Percentiles rank a stretch among this genome's conserved stretches.
Evolutionary conservation across 2,888 invertebrate species (phyloP).

Genomic region (Eremobia ochroleuca): DNA sequence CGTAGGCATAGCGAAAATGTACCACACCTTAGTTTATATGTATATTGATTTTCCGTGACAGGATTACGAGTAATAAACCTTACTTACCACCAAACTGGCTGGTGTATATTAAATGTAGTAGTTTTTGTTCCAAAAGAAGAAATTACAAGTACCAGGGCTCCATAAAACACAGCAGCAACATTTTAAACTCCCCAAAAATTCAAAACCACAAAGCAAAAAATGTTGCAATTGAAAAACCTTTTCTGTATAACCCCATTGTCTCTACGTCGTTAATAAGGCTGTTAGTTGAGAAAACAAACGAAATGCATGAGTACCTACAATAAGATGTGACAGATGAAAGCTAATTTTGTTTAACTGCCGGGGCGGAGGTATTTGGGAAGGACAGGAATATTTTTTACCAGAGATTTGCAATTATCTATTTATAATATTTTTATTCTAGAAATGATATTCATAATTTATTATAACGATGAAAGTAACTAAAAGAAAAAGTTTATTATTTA

Average conservation of each 20-base stretch:
- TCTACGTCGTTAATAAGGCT: conserved; percentile 73
- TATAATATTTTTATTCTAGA: background rate
- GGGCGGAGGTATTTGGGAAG: conserved; percentile 37
- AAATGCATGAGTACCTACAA: conserved; percentile 78
- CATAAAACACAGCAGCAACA: conserved; percentile 19
- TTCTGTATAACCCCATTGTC: conserved; percentile 33
- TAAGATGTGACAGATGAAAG: conserved; percentile 65
- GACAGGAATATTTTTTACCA: background rate
- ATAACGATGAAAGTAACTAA: background rate
- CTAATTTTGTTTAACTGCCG: conserved; percentile 71
- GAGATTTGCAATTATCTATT: background rate
- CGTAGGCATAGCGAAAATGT: too few relatives aligned
- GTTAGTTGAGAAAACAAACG: conserved; percentile 76
- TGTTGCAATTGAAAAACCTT: conserved; percentile 45
- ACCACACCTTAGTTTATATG: background rate
- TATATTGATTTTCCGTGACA: background rate
- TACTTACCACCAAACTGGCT: background rate
- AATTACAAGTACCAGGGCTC: conserved; percentile 28
- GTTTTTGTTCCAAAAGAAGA: background rate
- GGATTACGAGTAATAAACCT: background rate
- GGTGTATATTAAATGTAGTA: background rate
- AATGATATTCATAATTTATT: background rate
- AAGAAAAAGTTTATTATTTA: background rate
- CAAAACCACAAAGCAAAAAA: conserved; percentile 36
- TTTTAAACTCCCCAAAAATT: background rate